Evolutionary conservation across 2,797 vertebrate genomes (phyloP).

Genomic region (Aselliscus stoliczkanus): DNA sequence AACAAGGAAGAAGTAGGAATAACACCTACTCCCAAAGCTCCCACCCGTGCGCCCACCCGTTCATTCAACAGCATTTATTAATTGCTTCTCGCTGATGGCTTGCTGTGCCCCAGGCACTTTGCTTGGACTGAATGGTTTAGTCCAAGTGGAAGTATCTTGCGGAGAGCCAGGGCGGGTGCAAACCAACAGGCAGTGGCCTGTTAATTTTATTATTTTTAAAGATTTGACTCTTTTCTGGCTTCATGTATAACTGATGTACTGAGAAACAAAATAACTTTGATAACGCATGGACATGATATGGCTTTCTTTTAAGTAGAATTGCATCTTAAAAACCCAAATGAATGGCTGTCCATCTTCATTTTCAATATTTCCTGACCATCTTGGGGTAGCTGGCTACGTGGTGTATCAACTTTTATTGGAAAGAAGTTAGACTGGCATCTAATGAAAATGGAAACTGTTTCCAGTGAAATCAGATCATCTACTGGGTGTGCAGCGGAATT

Average conservation of each 20-base stretch:
- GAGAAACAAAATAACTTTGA: not conserved
- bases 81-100: not conserved
- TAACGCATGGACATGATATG: not conserved
- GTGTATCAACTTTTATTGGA: not conserved
- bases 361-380: not conserved
- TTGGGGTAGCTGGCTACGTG: not conserved
- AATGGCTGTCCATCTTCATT: not conserved
- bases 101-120: not conserved
- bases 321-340: not conserved
- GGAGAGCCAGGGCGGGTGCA: not conserved
- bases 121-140: not conserved
- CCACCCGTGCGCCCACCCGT: fast-evolving
- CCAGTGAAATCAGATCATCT: not conserved
- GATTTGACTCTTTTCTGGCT: not conserved
- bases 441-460: not conserved
- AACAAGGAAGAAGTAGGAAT: not conserved
- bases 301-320: not conserved
- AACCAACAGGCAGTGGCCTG: not conserved
- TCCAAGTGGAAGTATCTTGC: not conserved
- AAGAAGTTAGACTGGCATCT: not conserved
- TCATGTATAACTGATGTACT: not conserved
- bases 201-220: not conserved
- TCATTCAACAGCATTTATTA: too few species aligned
- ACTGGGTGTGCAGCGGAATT: not conserved
- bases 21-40: fast-evolving